Evolutionary conservation across 2,113 vertebrate genomes (phyloP), one percentile per base, ranked within the genome.

Genomic region (Corythornis cristatus): DNA sequence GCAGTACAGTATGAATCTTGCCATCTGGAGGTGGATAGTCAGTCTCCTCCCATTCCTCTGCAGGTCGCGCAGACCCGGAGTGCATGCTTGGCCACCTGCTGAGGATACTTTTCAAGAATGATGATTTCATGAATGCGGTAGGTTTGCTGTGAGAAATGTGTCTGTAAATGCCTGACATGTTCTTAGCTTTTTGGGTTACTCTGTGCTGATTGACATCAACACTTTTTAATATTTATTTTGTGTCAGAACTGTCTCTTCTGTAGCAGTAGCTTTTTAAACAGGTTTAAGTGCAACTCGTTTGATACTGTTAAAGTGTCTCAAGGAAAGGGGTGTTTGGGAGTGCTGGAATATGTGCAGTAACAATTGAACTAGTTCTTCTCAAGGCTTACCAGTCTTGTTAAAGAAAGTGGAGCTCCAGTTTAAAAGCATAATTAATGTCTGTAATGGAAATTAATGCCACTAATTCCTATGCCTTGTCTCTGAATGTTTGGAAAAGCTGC

Each of bases 51-150:
- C 83, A 23, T 96, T 78, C 67, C 61, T 92, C 78, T 81, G 48
- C 93, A 99, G 99, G 99, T 96, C 99, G 99, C 90, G 99, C 99
- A 40, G 99, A 99, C 97, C 99, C 99, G 8, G 99, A 99, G 90
- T 99, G 99, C 71, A 98, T 99, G 98, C 98, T 99, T 85, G 99
- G 99, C 68, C 99, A 99, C 92, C 97, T 99, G 40, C 98, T 99
- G 94, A 99, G 99, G 97, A 99, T 99, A 96, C 98, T 99, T 62
- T 99, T 99, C 96, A 99, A 99, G 98, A 99, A 99, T 45, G 99
- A 99, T 92, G 99, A 99, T 96, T 99, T 99, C 95, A 99, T 99
- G 99, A 99, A 99, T 68, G 98, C 99, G 85, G 99, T 99, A 98
- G 96, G 98, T 97, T 97, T 97, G 46, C 66, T 76, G 61, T 31